Base-by-base conservation (phyloP, 92 coral and sea anemone genomes). In the Phymanthus crucifer region DNA sequence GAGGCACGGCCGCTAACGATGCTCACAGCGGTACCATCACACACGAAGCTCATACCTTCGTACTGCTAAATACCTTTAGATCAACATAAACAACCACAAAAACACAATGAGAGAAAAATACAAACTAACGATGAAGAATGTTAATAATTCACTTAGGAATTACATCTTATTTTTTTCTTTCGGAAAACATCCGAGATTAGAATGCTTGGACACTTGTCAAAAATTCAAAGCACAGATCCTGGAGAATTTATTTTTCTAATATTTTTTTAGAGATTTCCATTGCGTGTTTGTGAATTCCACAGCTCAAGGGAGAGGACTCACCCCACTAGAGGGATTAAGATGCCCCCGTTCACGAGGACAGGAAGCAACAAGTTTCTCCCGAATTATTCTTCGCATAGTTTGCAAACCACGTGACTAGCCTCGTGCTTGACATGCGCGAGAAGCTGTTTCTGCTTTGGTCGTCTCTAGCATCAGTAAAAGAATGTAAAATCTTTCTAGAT, bases 71-170 rank as follows among this genome's bases (percentile, higher is more conserved):
- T 56, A 8, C 80, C 40, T 34, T 32, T 32, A 75, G 54, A 38
- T 77, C 35, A 65, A 77, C 72, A 64, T 58, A 58, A 77, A 77
- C 81, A 77, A 5, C 34, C 7, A 24, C 32, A 19, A 75, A 54
- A 57, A 40, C 27, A 66, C 79, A 54, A 52, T 38, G 57, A 56
- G 32, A 56, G 26, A 54, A 21, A 54, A 54, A 4, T 21, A 8
- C 7, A 54, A 19, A 54, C 69, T 32, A 64, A 64, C 58, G 13
- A 64, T 54, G 64, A 54, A 54, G 65, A 77, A 77, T 64, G 58
- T 24, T 77, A 65, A 64, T n/a, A 64, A 77, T 77, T 77, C 27
- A 6, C 64, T 6, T 54, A 2, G 27, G 4, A 54, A 54, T 54
- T 54, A 4, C 9, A 54, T 54, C 57, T 50, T 50, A n/a, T 8